These are phyloP conservation scores for Eonycteris spelaea DNA, from an alignment of 2,113 vertebrate species.

Conservation along the genomic window DNA sequence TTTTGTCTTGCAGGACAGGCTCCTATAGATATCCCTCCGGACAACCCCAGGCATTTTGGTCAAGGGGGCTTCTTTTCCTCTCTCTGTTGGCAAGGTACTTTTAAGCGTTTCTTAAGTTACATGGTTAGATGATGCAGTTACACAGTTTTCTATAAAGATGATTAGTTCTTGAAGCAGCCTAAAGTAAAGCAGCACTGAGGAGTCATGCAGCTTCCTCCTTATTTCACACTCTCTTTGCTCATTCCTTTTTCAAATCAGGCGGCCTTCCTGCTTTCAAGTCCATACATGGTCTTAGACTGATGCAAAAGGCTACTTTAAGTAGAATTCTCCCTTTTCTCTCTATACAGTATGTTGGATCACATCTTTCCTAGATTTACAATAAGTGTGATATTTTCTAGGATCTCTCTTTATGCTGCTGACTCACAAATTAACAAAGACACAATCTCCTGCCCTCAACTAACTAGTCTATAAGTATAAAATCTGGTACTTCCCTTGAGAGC, in stretches of 20 bases:
- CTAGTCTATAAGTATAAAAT: not conserved
- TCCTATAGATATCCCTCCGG: conserved; percentile 78
- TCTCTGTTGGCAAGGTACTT: conserved; percentile 88
- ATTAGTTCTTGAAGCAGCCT: not conserved
- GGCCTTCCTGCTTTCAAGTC: not conserved
- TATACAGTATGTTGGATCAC: not conserved
- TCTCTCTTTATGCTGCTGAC: not conserved
- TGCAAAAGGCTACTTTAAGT: not conserved
- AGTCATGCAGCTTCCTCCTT: not conserved
- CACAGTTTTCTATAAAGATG: not conserved
- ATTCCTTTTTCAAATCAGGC: not conserved
- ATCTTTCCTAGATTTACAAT: not conserved
- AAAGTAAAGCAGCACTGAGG: not conserved
- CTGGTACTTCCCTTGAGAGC: not conserved
- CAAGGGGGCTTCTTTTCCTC: conserved; percentile 88
- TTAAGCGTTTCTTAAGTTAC: not conserved
- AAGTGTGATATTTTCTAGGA: not conserved
- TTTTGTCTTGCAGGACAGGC: conserved; percentile 82
- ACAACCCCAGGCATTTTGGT: conserved; percentile 83
- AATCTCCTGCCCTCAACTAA: not conserved
- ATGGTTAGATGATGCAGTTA: not conserved
- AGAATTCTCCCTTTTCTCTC: not conserved
- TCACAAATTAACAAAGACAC: not conserved
- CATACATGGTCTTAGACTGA: not conserved
- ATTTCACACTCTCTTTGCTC: not conserved